Evolutionary conservation across 2,797 vertebrate genomes (phyloP), one percentile per base, ranked within the genome.

Genomic region (Decapterus maruadsi): DNA sequence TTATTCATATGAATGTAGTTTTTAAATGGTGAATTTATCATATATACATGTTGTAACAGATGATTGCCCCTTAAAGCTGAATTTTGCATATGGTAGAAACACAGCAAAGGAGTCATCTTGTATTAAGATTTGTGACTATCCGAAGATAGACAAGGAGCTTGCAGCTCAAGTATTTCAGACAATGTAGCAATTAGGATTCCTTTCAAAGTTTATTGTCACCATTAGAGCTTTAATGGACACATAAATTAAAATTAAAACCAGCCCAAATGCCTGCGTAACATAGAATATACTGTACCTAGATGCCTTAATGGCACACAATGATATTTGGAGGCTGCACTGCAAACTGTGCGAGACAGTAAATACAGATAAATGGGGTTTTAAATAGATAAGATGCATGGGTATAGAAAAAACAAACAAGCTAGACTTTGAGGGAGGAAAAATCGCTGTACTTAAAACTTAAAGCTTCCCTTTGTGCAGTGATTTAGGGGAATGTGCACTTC

Each of bases 281-380:
- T 6, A 34, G 1, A 40, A 4, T 31, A 2, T 29, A 42, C 51
- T 45, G 20, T 19, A 22, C 36, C 12, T 31, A 13, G 14, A 59
- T 29, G 7, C 36, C 29, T 3, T 20, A 31, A 74, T 38, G 38
- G 48, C 51, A n/a, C 36, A 48, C 14, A 7, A 12, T 34, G 12
- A 63, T 3, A 58, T 71, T 43, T 38, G 45, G 16, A 66, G 56
- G 16, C 56, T 31, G 36, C 16, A 58, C 10, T 46, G 12, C 14
- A 54, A 67, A 38, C 45, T 60, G 51, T 56, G 5, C 40, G 50
- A 51, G 10, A 29, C 26, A 48, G 20, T 38, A 72, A 68, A 43
- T 60, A 68, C 51, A 53, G 58, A 74, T 10, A 19, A 40, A 77
- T 61, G 43, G 10, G 16, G 53, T 16, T 65, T 68, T 31, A 36